A percentile compares a stretch with the other conserved stretches of the same genome.
phyloP scores from a whole-genome alignment of 2,888 invertebrate species.

The Arge pagana region DNA sequence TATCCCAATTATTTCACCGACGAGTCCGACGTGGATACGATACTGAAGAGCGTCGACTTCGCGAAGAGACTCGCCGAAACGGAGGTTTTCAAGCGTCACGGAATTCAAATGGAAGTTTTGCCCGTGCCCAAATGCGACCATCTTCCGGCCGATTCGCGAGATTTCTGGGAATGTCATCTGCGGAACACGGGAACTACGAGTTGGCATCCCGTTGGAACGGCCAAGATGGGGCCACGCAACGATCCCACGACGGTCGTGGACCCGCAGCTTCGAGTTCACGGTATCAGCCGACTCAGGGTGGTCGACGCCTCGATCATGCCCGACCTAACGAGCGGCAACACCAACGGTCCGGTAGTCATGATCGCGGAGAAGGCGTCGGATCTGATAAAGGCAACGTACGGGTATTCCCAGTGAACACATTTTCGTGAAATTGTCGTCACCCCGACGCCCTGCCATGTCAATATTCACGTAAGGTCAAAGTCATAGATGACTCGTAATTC shows the following conservation, averaged over 20 bases:
- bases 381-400: conserved; percentile 80
- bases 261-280: conserved; percentile 76
- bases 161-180: conserved; percentile 85
- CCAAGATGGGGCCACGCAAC: too few relatives aligned
- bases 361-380: conserved; percentile 88
- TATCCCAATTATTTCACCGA: conserved; percentile 92
- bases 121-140: conserved; percentile 80
- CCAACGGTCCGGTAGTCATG: conserved; percentile 89
- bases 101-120: conserved; percentile 73
- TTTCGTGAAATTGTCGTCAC: too few relatives aligned
- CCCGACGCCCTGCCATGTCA: too few relatives aligned
- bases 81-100: conserved; percentile 79
- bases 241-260: conserved; percentile 84
- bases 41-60: conserved; percentile 85
- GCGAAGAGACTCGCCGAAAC: conserved; percentile 75
- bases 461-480: too few relatives aligned
- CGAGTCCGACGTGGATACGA: conserved; percentile 73
- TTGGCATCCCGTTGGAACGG: conserved; percentile 89
- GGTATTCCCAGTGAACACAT: too few relatives aligned
- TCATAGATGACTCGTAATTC: too few relatives aligned
- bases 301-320: conserved; percentile 91
- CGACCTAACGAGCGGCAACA: conserved; percentile 85
- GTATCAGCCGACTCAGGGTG: conserved; percentile 77
- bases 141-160: conserved; percentile 74
- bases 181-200: conserved; percentile 87